phyloP scores from a whole-genome alignment of 2,888 invertebrate species.

The Octodonta nipae region DNA sequence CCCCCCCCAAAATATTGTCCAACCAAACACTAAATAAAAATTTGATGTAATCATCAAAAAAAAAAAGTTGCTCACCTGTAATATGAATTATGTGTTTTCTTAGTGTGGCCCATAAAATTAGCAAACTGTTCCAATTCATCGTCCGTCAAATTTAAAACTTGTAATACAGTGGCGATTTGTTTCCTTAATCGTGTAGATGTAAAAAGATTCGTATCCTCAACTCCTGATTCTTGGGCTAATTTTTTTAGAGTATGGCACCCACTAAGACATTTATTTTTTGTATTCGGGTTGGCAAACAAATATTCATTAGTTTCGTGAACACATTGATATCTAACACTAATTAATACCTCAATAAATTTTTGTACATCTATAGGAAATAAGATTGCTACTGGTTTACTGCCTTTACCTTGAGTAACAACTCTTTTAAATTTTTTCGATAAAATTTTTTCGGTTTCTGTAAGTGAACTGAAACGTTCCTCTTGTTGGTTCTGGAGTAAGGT shows the following conservation, averaged over 20 bases:
- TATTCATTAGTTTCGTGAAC: constrained; percentile 15
- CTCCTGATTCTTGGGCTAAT: constrained; percentile 12
- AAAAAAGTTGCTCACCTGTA: constrained; percentile 11
- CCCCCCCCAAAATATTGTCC: too few species aligned
- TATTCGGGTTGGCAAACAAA: constrained; percentile 14
- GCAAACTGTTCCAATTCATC: constrained; percentile 19
- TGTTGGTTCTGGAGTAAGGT: not conserved
- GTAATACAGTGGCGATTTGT: constrained; percentile 16
- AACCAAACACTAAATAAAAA: too few species aligned
- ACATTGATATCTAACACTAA: constrained; percentile 9
- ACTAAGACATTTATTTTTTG: constrained; percentile 12
- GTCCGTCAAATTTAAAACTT: constrained; percentile 12
- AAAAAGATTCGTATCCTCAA: constrained; percentile 11
- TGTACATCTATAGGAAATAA: constrained; percentile 14
- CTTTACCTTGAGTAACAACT: constrained; percentile 15
- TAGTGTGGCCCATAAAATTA: constrained; percentile 20
- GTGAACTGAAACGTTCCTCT: constrained; percentile 4
- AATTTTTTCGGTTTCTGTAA: constrained; percentile 12
- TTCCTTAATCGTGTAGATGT: constrained; percentile 18
- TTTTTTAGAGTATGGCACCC: constrained; percentile 17
- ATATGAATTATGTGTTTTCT: constrained; percentile 16
- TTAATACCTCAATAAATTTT: constrained; percentile 6
- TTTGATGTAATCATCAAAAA: not conserved
- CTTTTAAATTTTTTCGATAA: constrained; percentile 14
- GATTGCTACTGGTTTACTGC: constrained; percentile 11